Base-by-base conservation (phyloP, 1,140 invertebrate species). In the Geopemphigus sp. region DNA sequence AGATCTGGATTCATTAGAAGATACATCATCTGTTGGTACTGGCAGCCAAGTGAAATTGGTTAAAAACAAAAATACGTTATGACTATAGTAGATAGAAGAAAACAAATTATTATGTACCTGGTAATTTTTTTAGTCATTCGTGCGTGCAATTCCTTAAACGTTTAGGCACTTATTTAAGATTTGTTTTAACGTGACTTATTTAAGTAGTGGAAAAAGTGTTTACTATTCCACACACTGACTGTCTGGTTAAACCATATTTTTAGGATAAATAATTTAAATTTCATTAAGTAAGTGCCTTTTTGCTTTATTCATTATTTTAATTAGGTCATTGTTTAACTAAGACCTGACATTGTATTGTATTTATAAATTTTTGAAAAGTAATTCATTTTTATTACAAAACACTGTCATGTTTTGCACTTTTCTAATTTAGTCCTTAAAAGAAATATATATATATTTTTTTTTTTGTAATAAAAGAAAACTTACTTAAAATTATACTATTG, bases 1-100 rank as follows among this genome's bases (percentile, higher is more conserved):
- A 78, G 93, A 95, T 87, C 87, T 94, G 80, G 94, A 95, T 85
- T 93, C 92, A 80, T 86, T 93, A 74, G 91, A 92, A 84, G 92
- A 90, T 63, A 89, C 87, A 64, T 87, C 86, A 78, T 84, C 85
- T 81, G 84, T 88, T 10, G 87, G 86, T 76, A 85, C 86, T 68
- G 86, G 88, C 47, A 89, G 88, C 83, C 87, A 88, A 82, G 85
- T 87, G 17, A 88, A 88, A 32, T 85, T 89, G 17, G 85, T 89
- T 50, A 89, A 88, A 84, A 85, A 80, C 24, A 82, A 81, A 50
- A 80, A 78, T 15, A 81, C 47, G 0, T 81, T 82, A 80, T 83
- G 68, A 83, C 61, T 82, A 56, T 59, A 57, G 5, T 56, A 74
- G 29, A 70, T 53, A 11, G 11, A 57, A 22, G 5, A 59, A 59